Conservation (phyloP, 2,113 vertebrate species). For the Taurulus bubalis region DNA sequence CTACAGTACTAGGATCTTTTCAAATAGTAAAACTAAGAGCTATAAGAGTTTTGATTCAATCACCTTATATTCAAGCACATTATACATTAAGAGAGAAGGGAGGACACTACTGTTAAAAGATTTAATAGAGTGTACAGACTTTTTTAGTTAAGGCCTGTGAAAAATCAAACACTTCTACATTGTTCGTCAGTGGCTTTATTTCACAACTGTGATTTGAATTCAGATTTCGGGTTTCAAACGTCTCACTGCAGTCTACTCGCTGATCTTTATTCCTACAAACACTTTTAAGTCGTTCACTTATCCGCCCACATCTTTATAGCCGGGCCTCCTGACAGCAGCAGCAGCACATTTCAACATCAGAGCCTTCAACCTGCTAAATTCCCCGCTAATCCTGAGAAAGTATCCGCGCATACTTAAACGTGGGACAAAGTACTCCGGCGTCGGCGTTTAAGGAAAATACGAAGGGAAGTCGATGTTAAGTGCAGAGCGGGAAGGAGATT, state of each 20-base stretch:
- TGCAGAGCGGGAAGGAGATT: constrained; percentile 61
- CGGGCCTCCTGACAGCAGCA: constrained; percentile 49
- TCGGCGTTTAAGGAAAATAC: constrained; percentile 47
- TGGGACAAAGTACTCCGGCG: constrained; percentile 61
- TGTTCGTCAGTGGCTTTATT: background rate
- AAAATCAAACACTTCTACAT: background rate
- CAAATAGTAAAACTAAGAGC: too few relatives aligned
- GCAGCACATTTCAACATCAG: constrained; percentile 45
- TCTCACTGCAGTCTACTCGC: constrained; percentile 12
- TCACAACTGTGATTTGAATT: constrained; percentile 11
- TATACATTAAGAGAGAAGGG: too few relatives aligned
- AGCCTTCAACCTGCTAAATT: constrained; percentile 59
- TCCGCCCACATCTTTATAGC: constrained; percentile 23
- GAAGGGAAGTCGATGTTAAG: constrained; percentile 73
- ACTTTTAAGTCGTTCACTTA: constrained; percentile 52
- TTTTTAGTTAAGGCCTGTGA: background rate
- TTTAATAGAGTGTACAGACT: too few relatives aligned
- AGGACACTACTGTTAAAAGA: too few relatives aligned
- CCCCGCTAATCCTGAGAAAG: constrained; percentile 68
- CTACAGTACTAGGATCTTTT: too few relatives aligned
- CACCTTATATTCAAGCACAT: too few relatives aligned
- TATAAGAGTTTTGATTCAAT: too few relatives aligned
- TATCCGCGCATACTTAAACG: constrained; percentile 59
- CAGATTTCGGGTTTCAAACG: constrained; percentile 11
- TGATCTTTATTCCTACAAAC: constrained; percentile 60